A percentile compares a stretch with the other conserved stretches of the same genome.
Evolutionary conservation across 2,888 invertebrate species (phyloP).

Genomic region (Lepidochrysops patricia): DNA sequence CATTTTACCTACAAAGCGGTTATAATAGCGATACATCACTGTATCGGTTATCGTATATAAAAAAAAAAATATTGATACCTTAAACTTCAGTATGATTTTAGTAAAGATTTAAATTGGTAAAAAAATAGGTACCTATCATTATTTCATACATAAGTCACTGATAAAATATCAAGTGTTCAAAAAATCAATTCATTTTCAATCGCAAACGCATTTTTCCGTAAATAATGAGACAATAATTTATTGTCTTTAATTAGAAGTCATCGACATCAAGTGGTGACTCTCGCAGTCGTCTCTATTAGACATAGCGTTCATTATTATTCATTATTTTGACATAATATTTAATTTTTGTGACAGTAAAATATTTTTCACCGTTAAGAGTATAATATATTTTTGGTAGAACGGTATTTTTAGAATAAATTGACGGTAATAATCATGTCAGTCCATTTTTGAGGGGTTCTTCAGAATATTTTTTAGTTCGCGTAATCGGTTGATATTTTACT

Average conservation of each 20-base stretch:
- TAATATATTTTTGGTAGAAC: not conserved
- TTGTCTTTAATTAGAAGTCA: slow-evolving; percentile 1
- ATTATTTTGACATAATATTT: not conserved
- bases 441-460: not conserved
- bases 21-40: too few species aligned
- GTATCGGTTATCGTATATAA: too few species aligned
- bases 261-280: not conserved
- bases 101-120: too few species aligned
- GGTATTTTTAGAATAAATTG: not conserved
- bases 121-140: too few species aligned
- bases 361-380: not conserved
- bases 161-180: not conserved
- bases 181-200: not conserved
- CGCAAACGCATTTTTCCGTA: not conserved
- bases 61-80: too few species aligned
- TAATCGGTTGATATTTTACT: not conserved
- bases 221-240: not conserved
- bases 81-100: too few species aligned
- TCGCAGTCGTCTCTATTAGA: not conserved
- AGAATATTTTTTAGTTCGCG: not conserved
- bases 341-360: not conserved
- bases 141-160: not conserved
- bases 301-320: not conserved
- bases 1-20: not conserved
- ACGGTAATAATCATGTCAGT: not conserved